Percentiles rank a stretch among this genome's conserved stretches.
Evolutionary conservation across 2,113 vertebrate genomes (phyloP).

Genomic region (Trichomycterus rosablanca): DNA sequence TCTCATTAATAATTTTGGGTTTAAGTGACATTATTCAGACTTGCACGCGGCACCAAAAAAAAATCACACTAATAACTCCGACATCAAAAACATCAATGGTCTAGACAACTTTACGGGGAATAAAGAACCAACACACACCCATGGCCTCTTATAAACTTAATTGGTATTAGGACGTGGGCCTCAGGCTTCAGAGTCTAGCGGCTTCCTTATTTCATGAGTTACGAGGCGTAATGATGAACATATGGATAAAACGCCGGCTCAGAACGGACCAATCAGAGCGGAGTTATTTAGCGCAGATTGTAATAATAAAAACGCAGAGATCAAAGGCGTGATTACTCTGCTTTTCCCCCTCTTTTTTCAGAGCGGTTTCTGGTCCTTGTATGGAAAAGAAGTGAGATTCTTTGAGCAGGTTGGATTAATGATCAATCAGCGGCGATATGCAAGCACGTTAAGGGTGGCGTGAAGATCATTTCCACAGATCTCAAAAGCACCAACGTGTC

Average conservation of each 20-base stretch:
- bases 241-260: constrained; percentile 61
- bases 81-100: constrained; percentile 22
- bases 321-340: constrained; percentile 70
- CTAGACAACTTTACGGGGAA: not conserved
- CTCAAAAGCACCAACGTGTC: too few relatives aligned
- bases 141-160: constrained; percentile 38
- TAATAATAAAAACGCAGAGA: constrained; percentile 66
- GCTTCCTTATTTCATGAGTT: constrained; percentile 44
- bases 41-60: not conserved
- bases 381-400: constrained; percentile 11
- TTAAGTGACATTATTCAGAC: constrained; percentile 20
- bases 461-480: too few relatives aligned
- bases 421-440: constrained; percentile 2
- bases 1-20: not conserved
- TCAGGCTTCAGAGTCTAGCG: constrained; percentile 18
- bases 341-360: constrained; percentile 22
- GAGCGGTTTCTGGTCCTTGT: constrained; percentile 28
- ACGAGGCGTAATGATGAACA: constrained; percentile 64
- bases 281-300: constrained; percentile 65
- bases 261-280: constrained; percentile 63
- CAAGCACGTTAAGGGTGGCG: too few relatives aligned
- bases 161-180: constrained; percentile 46
- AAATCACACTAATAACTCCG: constrained; percentile 15
- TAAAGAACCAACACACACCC: constrained; percentile 2
- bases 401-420: constrained; percentile 7